These are phyloP conservation scores for Misgurnus mizolepis DNA, from an alignment of 2,113 vertebrate genomes.

Conservation along the genomic window DNA sequence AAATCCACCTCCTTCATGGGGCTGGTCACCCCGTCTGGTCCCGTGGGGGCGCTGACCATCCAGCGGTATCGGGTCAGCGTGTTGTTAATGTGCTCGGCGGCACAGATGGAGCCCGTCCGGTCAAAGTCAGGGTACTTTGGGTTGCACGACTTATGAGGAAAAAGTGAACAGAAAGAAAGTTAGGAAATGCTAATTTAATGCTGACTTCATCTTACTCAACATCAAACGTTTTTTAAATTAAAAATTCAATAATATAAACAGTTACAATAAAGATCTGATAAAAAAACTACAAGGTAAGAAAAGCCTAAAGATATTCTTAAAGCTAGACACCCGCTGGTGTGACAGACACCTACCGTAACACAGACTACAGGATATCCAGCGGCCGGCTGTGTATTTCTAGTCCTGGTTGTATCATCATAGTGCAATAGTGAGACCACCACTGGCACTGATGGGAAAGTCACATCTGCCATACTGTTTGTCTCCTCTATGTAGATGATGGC, in stretches of 20 bases:
- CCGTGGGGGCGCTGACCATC: constrained; percentile 79
- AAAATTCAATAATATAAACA: too few relatives aligned
- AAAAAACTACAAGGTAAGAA: too few relatives aligned
- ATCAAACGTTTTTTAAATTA: too few relatives aligned
- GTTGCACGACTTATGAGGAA: constrained; percentile 75
- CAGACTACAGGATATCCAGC: constrained; percentile 85
- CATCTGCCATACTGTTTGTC: constrained; percentile 82
- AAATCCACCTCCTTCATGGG: constrained; percentile 83
- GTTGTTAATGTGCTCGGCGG: constrained; percentile 80
- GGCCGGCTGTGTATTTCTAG: constrained; percentile 61
- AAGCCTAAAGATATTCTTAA: too few relatives aligned
- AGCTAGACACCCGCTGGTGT: not conserved
- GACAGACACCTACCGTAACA: constrained; percentile 71
- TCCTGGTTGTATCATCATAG: constrained; percentile 75
- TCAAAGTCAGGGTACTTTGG: constrained; percentile 83
- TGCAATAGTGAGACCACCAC: constrained; percentile 80
- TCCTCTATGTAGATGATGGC: constrained; percentile 86
- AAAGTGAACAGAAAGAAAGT: not conserved
- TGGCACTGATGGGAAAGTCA: constrained; percentile 84
- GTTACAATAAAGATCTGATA: too few relatives aligned
- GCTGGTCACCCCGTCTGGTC: constrained; percentile 80
- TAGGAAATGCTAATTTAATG: not conserved
- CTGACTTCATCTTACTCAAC: too few relatives aligned
- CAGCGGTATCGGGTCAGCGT: constrained; percentile 82
- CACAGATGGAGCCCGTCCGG: constrained; percentile 83